Evolutionary conservation across 2,797 vertebrate genomes (phyloP), one percentile per base, ranked within the genome.

Genomic region (Squalus acanthias): DNA sequence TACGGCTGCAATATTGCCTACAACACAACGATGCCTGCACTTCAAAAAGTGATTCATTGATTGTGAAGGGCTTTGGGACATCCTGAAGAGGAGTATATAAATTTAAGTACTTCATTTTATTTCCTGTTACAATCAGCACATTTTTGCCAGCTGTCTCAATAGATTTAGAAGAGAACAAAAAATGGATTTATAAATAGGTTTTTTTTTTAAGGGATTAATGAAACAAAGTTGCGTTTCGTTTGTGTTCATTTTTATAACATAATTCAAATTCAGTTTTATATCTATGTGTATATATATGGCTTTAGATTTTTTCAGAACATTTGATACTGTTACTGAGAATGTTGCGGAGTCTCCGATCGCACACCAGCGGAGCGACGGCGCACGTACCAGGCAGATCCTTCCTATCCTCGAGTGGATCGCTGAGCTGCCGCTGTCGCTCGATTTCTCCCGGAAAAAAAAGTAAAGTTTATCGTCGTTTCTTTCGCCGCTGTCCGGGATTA

Each of bases 391-490:
- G 97, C 99, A 99, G 97, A 99, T 99, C 96, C 99, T 98, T 15
- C 99, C 99, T 0, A 99, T 99, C 96, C 99, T 98, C 96, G 99
- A 99, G 82, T 99, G 99, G 96, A 99, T 98, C 50, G 99, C 99
- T 0, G 99, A 99, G 97, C 98, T 99, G 0, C 99, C 98, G 69
- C 99, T 98, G 97, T 99, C 99, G 0, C 99, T 98, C 0, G 99
- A 98, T 97, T 99, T 99, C 98, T 99, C 99, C 1, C 99, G 99
- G 97, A 99, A 99, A 98, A 99, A 99, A 97, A 99, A 99, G 97
- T 99, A 99, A 39, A 99, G 98, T 96, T 99, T 99, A 98, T 99
- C 99, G 0, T 99, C 99, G 0, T 99, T 99, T 97, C 98, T 98
- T 97, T 99, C 99, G 0, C 98, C 98, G 0, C 99, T 99, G 98